A percentile compares a stretch with the other conserved stretches of the same genome.
phyloP scores from a whole-genome alignment of 2,797 vertebrate species.

The Erpetoichthys calabaricus region DNA sequence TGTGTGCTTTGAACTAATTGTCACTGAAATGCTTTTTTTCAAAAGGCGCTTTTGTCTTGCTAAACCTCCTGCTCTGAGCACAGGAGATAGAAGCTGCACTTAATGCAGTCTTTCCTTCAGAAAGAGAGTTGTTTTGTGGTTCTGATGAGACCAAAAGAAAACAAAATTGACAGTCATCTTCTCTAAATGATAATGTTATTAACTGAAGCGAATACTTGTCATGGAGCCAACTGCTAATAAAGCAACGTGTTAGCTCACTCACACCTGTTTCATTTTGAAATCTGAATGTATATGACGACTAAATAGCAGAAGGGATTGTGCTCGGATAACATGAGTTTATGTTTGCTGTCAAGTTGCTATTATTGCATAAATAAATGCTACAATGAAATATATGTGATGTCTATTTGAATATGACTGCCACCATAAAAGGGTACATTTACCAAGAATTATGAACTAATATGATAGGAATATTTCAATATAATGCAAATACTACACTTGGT shows the following conservation, averaged over 20 bases:
- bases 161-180: constrained; percentile 16
- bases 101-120: constrained; percentile 11
- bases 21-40: constrained; percentile 26
- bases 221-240: constrained; percentile 12
- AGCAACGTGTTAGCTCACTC: constrained; percentile 11
- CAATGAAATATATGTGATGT: neutral
- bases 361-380: neutral
- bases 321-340: neutral
- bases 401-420: neutral
- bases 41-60: constrained; percentile 27
- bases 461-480: too few species aligned
- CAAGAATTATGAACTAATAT: neutral
- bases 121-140: constrained; percentile 10
- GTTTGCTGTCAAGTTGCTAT: neutral
- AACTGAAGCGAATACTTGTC: constrained; percentile 13
- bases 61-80: constrained; percentile 19
- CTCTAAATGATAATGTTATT: constrained; percentile 19
- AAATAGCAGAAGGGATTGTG: neutral
- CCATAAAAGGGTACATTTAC: too few species aligned
- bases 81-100: constrained; percentile 13
- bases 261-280: constrained; percentile 7
- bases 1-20: constrained; percentile 32
- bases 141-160: constrained; percentile 19
- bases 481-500: too few species aligned
- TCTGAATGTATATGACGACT: constrained; percentile 3